Conservation (phyloP, 2,797 vertebrate genomes). For the Falco berigora region DNA sequence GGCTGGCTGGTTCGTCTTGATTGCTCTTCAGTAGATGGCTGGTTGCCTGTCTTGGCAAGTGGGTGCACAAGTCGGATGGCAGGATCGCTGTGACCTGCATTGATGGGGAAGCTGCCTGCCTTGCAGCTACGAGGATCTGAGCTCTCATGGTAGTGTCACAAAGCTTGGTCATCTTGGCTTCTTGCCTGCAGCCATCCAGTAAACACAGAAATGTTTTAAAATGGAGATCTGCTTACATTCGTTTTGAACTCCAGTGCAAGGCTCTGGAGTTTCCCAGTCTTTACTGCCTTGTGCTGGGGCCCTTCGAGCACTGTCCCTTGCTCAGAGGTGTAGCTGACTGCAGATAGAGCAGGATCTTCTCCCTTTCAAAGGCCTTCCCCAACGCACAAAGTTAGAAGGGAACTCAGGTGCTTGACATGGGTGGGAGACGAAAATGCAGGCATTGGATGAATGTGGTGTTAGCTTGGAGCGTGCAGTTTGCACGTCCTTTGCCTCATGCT, state of each 20-base stretch:
- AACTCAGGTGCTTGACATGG: background rate
- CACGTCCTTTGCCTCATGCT: background rate
- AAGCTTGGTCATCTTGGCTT: background rate
- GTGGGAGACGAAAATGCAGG: background rate
- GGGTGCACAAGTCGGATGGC: background rate
- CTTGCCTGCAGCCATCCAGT: background rate
- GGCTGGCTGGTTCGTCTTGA: background rate
- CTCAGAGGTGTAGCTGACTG: background rate
- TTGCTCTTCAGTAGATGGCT: background rate
- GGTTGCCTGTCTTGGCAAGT: rapidly evolving
- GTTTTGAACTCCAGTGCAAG: background rate
- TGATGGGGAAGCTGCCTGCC: background rate
- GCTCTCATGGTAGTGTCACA: background rate
- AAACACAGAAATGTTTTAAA: background rate
- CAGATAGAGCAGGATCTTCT: background rate
- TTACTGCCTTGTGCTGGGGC: background rate
- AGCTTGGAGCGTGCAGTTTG: rapidly evolving
- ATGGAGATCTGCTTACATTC: background rate
- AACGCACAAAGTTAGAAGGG: background rate
- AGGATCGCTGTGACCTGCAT: background rate
- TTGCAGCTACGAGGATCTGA: background rate
- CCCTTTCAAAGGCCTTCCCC: background rate
- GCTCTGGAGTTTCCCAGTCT: background rate
- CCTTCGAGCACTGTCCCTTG: background rate
- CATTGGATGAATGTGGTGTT: rapidly evolving